phyloP scores from a whole-genome alignment of 2,797 vertebrate genomes.

The Gallinago nigripennis region DNA sequence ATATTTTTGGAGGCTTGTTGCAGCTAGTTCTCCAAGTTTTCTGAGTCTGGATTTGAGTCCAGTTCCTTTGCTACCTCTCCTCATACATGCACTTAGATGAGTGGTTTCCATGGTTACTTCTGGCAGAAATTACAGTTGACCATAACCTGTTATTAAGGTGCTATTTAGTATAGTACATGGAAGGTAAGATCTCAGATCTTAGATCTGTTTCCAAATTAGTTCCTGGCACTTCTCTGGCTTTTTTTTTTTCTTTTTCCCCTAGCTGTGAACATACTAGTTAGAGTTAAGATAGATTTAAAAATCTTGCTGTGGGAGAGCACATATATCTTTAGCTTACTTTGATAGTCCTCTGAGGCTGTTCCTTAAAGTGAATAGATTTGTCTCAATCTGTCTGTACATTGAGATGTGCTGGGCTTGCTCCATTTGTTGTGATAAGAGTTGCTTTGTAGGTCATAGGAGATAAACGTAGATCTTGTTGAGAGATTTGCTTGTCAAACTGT shows the following conservation, averaged over 20 bases:
- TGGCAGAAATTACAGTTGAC: slow-evolving; percentile 21
- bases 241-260: too few relatives aligned
- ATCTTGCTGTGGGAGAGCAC: slow-evolving; percentile 18
- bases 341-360: slow-evolving; percentile 46
- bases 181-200: neutral
- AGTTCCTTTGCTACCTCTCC: neutral
- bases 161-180: neutral
- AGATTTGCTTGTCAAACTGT: slow-evolving; percentile 70
- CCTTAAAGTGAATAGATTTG: slow-evolving; percentile 58
- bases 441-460: slow-evolving; percentile 66
- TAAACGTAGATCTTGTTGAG: slow-evolving; percentile 68
- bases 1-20: slow-evolving; percentile 37
- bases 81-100: neutral
- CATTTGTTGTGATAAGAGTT: slow-evolving; percentile 73
- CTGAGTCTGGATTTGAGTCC: neutral
- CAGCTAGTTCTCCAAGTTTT: slow-evolving; percentile 33
- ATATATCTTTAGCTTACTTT: slow-evolving; percentile 61
- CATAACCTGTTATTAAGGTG: neutral
- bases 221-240: neutral
- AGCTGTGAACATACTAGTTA: slow-evolving; percentile 10
- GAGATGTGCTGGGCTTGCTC: slow-evolving; percentile 63
- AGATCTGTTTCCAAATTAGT: neutral
- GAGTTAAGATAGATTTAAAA: slow-evolving; percentile 50
- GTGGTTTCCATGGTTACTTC: slow-evolving; percentile 63
- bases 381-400: slow-evolving; percentile 66